These are phyloP conservation scores for Metacarcinus magister DNA, from an alignment of 2,888 invertebrate genomes.

Conservation along the genomic window DNA sequence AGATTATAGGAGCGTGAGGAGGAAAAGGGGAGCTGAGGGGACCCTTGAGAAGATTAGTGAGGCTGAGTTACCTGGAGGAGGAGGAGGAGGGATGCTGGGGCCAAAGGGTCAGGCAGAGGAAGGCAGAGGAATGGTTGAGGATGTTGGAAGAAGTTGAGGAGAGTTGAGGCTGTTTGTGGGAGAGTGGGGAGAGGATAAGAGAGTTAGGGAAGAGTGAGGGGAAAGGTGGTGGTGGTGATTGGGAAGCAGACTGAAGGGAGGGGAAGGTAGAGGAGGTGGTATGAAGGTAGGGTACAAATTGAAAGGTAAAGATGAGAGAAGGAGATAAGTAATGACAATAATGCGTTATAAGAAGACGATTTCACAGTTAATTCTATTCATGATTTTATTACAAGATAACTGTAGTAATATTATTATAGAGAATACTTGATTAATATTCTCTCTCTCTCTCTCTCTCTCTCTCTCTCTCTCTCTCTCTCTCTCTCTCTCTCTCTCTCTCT, in stretches of 20 bases:
- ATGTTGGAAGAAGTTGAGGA: not conserved
- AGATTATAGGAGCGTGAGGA: not conserved
- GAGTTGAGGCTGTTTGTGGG: not conserved
- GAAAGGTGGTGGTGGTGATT: not conserved
- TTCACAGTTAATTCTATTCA: not conserved
- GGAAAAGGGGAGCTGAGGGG: constrained; percentile 8
- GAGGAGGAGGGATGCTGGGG: not conserved
- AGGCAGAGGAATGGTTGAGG: not conserved
- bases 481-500: constrained; percentile 26
- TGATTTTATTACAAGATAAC: too few relatives aligned
- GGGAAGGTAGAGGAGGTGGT: not conserved
- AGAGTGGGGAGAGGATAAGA: not conserved
- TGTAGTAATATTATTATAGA: too few relatives aligned
- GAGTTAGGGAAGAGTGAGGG: not conserved
- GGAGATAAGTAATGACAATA: not conserved
- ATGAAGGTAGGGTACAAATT: not conserved
- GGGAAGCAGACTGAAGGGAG: not conserved
- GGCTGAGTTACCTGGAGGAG: constrained; percentile 12
- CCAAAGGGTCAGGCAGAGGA: not conserved
- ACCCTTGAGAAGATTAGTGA: not conserved
- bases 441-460: too few relatives aligned
- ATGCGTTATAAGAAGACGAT: too few relatives aligned
- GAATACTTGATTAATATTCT: too few relatives aligned
- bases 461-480: not conserved
- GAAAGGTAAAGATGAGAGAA: not conserved